Conservation (phyloP, 1,140 invertebrate species). For the Drosophila azteca region DNA sequence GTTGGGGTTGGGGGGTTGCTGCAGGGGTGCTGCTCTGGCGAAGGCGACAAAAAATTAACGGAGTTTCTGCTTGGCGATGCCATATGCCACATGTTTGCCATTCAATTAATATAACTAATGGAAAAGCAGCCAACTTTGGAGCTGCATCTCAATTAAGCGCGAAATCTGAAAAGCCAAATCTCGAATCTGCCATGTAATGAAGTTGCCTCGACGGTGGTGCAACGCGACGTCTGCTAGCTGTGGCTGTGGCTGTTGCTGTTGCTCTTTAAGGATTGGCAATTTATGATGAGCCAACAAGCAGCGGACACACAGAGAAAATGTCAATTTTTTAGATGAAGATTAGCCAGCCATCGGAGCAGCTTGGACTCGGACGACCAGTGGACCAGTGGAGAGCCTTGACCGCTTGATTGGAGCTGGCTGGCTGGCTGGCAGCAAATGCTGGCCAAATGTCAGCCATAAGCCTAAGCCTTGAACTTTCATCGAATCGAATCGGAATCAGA, state of each 20-base stretch:
- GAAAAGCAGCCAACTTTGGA: conserved; percentile 66
- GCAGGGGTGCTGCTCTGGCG: conserved; percentile 9
- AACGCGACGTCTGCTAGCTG: conserved; percentile 7
- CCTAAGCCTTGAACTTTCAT: no score
- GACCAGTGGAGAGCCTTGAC: conserved; percentile 42
- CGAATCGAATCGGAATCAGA: not conserved
- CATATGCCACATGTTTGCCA: conserved; percentile 43
- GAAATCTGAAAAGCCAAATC: conserved; percentile 31
- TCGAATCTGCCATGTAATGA: conserved; percentile 50
- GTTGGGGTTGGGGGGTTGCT: conserved; percentile 19
- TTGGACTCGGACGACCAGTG: conserved; percentile 1
- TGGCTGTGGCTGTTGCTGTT: not conserved
- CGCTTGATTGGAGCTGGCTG: conserved; percentile 25
- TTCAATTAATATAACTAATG: conserved; percentile 80
- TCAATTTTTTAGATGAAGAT: conserved; percentile 50
- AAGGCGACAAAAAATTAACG: conserved; percentile 44
- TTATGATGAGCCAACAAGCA: conserved; percentile 36
- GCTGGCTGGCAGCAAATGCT: conserved; percentile 21
- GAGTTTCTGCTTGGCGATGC: conserved; percentile 7
- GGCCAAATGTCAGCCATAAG: conserved; percentile 2
- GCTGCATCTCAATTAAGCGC: conserved; percentile 69
- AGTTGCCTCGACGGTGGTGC: conserved; percentile 27
- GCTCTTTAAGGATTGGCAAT: conserved; percentile 55
- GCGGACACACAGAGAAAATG: conserved; percentile 26
- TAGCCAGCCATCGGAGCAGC: conserved; percentile 15